Base-by-base conservation (phyloP, 2,797 vertebrate genomes). In the Sphenopsis melanotis region DNA sequence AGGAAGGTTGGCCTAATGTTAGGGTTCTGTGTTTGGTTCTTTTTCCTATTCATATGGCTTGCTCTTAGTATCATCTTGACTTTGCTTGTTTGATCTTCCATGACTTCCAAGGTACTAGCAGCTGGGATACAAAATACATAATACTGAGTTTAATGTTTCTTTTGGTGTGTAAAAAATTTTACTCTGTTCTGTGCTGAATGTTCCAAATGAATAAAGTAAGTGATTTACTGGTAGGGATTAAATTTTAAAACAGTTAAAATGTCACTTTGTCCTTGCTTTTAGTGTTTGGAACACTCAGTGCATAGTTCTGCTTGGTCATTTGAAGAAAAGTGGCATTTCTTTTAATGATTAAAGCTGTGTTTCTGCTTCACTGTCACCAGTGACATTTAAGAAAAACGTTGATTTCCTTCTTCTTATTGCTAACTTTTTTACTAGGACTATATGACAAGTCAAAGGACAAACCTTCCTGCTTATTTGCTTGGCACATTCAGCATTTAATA, bases 311-410 rank as follows among this genome's bases (percentile, higher is more conserved):
- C 57, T 80, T 89, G 72, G 53, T 83, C 65, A 53, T 70, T 87
- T 87, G 74, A 84, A 68, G 53, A 91, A 68, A 89, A 88, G 24
- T 80, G 59, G 52, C 55, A 55, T 93, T 96, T 93, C 50, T 92
- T 92, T 89, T 86, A 85, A 76, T 63, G 41, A 50, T 71, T 78
- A 75, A 81, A 83, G 32, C 61, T 69, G 23, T 76, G n/a, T 86
- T 94, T 92, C 59, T 92, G 66, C 83, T 79, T 79, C 32, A 27
- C 59, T 75, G 36, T 92, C 70, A 70, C 66, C 29, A n/a, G 36
- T 95, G 85, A 89, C 59, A 52, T 85, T 95, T 92, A 82, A 89
- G 72, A 91, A 78, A 88, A 86, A n/a, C 1, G 2, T 61, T 89
- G 55, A 57, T 88, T 87, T 89, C 16, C 19, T 87, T 21, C 46